Evolutionary conservation across 2,888 invertebrate genomes (phyloP), one percentile per base, ranked within the genome.

Genomic region (Andrena hattorfiana): DNA sequence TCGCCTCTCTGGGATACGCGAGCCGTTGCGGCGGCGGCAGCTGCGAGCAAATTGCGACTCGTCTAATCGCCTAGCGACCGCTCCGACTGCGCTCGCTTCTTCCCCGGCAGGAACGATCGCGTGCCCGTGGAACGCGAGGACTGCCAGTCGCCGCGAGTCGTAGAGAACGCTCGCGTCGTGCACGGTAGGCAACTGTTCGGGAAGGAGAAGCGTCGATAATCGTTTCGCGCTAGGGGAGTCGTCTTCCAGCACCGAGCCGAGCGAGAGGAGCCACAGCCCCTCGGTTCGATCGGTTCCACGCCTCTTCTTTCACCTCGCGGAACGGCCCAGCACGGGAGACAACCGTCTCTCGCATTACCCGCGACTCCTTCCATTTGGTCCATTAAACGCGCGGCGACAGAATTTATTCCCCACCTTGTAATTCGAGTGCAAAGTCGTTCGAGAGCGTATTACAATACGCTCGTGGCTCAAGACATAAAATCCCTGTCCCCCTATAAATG

Each of bases 1-100:
- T 35, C 64, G 77, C 20, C 56, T 59, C 42, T 42, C 51, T 68
- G 54, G 42, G 54, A 69, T 75, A 79, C 77, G 76, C 68, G 60
- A 8, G 13, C 8, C 42, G n/a, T 5, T 10, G 67, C 42, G 30
- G 49, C n/a, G n/a, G 71, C 81, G 79, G 85, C 88, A 87, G 89
- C 86, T 84, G 87, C 74, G 70, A 74, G 80, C 74, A 49, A 69
- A 64, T 63, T 49, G 63, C 42, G 56, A 16, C 48, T 42, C 51
- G 72, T 63, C 59, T 16, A 48, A 49, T 85, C 72, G 69, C 56
- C 69, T 67, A 70, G 56, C 77, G 69, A 63, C 69, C 66, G 71
- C 56, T 67, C n/a, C 13, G 8, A 16, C 13, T 13, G 13, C 63
- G 64, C 16, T 28, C 1, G 42, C 48, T 13, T 64, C 23, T 16